Evolutionary conservation across 2,113 vertebrate genomes (phyloP).

Genomic region (Calonectris borealis): DNA sequence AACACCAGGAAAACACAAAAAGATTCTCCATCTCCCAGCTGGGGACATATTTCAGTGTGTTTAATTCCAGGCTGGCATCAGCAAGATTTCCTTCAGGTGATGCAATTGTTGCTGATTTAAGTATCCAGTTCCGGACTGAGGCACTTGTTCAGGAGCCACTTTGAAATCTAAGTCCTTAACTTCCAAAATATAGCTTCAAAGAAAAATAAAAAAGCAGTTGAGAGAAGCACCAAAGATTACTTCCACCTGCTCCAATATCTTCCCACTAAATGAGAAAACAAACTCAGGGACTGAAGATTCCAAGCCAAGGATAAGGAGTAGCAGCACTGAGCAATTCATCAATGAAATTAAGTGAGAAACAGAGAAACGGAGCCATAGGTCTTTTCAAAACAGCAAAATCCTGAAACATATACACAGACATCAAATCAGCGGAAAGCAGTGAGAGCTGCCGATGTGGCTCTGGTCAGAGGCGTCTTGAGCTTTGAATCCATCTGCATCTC

Average conservation of each 20-base stretch:
- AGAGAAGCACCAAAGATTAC: not conserved
- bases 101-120: not conserved
- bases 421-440: not conserved
- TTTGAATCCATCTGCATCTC: not conserved
- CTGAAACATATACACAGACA: fast-evolving
- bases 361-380: not conserved
- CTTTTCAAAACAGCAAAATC: not conserved
- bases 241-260: not conserved
- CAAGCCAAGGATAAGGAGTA: not conserved
- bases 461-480: not conserved
- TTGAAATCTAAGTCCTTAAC: not conserved
- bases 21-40: not conserved
- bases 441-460: not conserved
- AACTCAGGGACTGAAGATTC: not conserved
- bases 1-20: not conserved
- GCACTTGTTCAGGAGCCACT: not conserved
- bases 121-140: not conserved
- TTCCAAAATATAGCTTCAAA: not conserved
- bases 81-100: not conserved
- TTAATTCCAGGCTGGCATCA: not conserved
- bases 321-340: not conserved
- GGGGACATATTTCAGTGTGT: not conserved
- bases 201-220: fast-evolving
- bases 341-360: not conserved
- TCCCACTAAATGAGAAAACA: not conserved